Evolutionary conservation across 92 coral and sea anemone species (phyloP).

Genomic region (Pocillopora meandrina): DNA sequence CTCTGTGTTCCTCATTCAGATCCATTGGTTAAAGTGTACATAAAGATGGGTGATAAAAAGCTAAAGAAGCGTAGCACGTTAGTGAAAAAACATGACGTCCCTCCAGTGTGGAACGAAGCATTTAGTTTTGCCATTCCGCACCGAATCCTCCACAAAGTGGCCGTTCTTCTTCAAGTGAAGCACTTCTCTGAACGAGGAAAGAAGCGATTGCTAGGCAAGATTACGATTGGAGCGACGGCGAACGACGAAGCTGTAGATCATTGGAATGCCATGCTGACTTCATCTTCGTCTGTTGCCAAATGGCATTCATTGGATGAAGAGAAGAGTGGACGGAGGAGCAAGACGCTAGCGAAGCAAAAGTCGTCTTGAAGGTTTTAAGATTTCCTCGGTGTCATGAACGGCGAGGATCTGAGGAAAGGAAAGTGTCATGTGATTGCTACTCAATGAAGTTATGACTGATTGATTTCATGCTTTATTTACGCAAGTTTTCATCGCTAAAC

Average conservation of each 20-base stretch:
- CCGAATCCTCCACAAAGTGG: slow-evolving; percentile 83
- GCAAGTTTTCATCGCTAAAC: no score
- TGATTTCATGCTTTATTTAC: no score
- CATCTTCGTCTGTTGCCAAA: slow-evolving; percentile 82
- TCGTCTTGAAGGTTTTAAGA: background rate
- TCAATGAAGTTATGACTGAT: no score
- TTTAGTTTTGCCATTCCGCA: slow-evolving; percentile 83
- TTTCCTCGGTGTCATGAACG: background rate
- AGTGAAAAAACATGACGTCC: slow-evolving; percentile 79
- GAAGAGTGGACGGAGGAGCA: slow-evolving; percentile 14
- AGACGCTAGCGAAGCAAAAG: slow-evolving; percentile 23
- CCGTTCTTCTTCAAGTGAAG: slow-evolving; percentile 76
- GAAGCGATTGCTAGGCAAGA: slow-evolving; percentile 76
- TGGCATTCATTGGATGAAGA: slow-evolving; percentile 85
- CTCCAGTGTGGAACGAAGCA: slow-evolving; percentile 97
- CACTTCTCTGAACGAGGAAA: slow-evolving; percentile 91
- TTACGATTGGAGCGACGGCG: slow-evolving; percentile 80
- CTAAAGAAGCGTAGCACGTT: slow-evolving; percentile 87
- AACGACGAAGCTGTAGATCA: slow-evolving; percentile 93
- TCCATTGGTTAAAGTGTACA: slow-evolving; percentile 88
- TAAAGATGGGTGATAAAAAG: slow-evolving; percentile 91
- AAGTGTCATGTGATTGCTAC: no score
- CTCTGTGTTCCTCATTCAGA: slow-evolving; percentile 40
- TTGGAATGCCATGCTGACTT: slow-evolving; percentile 91
- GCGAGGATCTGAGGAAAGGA: no score